Conservation (phyloP, 1,140 invertebrate genomes). For the Sarcophaga peregrina region DNA sequence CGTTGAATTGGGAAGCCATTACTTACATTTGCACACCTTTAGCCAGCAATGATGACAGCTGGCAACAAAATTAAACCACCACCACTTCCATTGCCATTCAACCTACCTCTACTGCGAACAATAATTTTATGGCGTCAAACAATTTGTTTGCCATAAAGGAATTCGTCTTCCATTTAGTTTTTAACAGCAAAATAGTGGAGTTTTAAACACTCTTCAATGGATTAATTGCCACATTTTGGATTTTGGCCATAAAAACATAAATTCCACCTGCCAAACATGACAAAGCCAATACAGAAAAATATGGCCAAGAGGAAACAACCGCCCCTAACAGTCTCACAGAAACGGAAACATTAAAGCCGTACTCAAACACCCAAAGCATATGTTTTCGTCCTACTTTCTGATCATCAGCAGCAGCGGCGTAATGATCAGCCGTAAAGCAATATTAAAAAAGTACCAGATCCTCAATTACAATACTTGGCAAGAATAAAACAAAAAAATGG, state of each 20-base stretch:
- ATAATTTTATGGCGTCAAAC: slow-evolving; percentile 22
- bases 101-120: no score
- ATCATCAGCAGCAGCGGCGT: not conserved
- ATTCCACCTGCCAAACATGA: slow-evolving; percentile 37
- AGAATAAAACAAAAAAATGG: no score
- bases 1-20: no score
- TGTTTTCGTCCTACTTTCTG: not conserved
- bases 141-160: slow-evolving; percentile 16
- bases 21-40: no score
- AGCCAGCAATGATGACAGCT: no score
- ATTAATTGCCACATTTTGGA: slow-evolving; percentile 38
- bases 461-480: no score
- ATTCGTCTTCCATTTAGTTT: not conserved
- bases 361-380: no score
- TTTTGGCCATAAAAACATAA: slow-evolving; percentile 17
- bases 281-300: slow-evolving; percentile 28
- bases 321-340: not conserved
- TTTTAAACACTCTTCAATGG: slow-evolving; percentile 35
- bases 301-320: not conserved
- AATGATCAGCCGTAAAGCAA: no score
- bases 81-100: no score
- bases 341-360: no score
- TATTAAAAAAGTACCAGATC: no score
- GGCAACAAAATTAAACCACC: no score
- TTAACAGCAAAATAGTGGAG: slow-evolving; percentile 33